phyloP scores from a whole-genome alignment of 2,113 vertebrate genomes.

The Elachura formosa region DNA sequence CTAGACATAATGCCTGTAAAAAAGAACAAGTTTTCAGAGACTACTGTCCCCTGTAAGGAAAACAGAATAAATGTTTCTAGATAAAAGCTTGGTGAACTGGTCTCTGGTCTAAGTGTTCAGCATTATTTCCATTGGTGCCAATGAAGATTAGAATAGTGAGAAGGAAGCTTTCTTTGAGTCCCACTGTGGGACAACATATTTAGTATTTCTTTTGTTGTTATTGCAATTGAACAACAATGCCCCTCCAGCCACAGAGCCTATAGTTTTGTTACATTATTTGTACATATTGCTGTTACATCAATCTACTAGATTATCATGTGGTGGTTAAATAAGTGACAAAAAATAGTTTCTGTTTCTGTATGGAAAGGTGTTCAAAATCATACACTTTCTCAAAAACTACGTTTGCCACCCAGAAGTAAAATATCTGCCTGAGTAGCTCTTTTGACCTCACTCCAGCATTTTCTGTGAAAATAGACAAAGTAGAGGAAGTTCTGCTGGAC shows the following conservation, averaged over 20 bases:
- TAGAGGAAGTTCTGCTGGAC: background rate
- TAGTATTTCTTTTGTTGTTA: background rate
- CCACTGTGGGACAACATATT: background rate
- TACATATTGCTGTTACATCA: background rate
- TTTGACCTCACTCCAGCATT: background rate
- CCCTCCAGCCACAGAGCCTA: background rate
- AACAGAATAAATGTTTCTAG: background rate
- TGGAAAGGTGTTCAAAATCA: background rate
- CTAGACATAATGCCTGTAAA: background rate
- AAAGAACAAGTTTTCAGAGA: background rate
- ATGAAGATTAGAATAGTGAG: background rate
- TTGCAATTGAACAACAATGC: accelerated
- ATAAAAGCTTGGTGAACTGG: background rate
- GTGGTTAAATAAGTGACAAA: background rate
- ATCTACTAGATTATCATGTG: background rate
- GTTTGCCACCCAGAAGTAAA: background rate
- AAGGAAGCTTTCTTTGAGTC: background rate
- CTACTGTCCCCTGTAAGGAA: background rate
- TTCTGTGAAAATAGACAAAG: background rate
- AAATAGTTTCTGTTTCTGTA: background rate
- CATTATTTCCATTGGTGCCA: background rate
- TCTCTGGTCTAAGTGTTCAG: background rate
- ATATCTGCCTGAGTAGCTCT: background rate
- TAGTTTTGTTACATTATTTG: no score
- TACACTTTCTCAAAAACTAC: background rate